These are phyloP conservation scores for Diorhabda sublineata DNA, from an alignment of 1,140 invertebrate genomes.

Conservation along the genomic window DNA sequence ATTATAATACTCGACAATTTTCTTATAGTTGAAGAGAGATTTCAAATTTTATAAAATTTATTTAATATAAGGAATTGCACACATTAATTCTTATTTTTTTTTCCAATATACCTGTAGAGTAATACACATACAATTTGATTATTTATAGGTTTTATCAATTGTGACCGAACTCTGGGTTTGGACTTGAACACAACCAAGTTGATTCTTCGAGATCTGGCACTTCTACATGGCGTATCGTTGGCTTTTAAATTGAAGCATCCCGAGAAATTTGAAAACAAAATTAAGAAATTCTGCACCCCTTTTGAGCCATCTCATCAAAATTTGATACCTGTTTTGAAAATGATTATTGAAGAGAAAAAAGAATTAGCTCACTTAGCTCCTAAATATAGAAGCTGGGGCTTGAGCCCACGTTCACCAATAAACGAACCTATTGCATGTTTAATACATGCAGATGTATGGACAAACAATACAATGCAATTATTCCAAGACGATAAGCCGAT, in stretches of 20 bases:
- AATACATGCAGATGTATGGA: slow-evolving; percentile 58
- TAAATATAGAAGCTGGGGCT: neutral
- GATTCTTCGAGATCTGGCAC: slow-evolving; percentile 48
- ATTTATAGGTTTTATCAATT: slow-evolving; percentile 44
- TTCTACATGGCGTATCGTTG: slow-evolving; percentile 53
- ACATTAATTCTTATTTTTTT: no score
- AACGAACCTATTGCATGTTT: slow-evolving; percentile 50
- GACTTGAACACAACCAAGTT: slow-evolving; percentile 47
- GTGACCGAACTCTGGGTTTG: slow-evolving; percentile 47
- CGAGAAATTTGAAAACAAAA: slow-evolving; percentile 45
- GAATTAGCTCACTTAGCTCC: slow-evolving; percentile 27
- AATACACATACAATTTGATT: no score
- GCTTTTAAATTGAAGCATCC: slow-evolving; percentile 48
- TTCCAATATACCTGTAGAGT: no score
- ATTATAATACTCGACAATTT: no score
- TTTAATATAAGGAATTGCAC: no score
- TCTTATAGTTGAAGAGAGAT: no score
- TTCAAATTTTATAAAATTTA: no score
- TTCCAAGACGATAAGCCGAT: slow-evolving; percentile 37
- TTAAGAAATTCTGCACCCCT: slow-evolving; percentile 34
- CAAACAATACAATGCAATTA: slow-evolving; percentile 56
- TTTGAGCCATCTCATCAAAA: neutral
- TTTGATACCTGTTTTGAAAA: neutral
- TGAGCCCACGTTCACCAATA: slow-evolving; percentile 13
- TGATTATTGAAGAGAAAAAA: slow-evolving; percentile 34